Evolutionary conservation across 2,797 vertebrate species (phyloP), one percentile per base, ranked within the genome.

Genomic region (Rhincodon typus): DNA sequence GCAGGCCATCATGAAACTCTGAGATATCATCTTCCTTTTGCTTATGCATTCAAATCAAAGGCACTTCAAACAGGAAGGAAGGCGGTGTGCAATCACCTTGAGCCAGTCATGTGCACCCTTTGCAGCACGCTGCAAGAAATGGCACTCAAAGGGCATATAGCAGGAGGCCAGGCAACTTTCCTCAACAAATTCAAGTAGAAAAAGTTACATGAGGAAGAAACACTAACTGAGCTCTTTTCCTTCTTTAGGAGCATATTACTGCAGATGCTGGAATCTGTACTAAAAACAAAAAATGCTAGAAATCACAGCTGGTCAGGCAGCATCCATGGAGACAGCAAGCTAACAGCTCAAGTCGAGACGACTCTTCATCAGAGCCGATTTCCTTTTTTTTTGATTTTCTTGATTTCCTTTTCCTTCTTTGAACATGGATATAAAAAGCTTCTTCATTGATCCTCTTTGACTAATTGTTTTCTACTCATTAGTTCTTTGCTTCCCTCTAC

Each of bases 31-130:
- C 90, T 93, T 42, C n/a, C 62, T 13, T 69, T 27, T 93, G 62
- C n/a, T 93, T 69, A 69, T 93, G 66, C n/a, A 69, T 93, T 67
- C 90, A 93, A 93, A 90, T 66, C 53, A 91, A 91, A 91, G 66
- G 34, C 57, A 91, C 5, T 91, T 91, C 88, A 91, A 34, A 42
- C 88, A 69, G 66, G 62, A 69, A 93, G 62, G 66, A 93, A 93
- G 90, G 90, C 34, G 57, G 50, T 6, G 25, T n/a, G 90, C 90
- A 93, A 93, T 69, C n/a, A 93, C 23, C n/a, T 62, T 67, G 21
- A 69, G 66, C 90, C n/a, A 93, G 62, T 93, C 90, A 93, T 93
- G 90, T 93, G 62, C n/a, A 93, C 66, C 46, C n/a, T 93, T 93
- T 38, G 30, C 15, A 42, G 12, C 90, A 69, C 69, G 67, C 19